These are phyloP conservation scores for Alloscopus bannaensis DNA, from an alignment of 2,888 invertebrate species.

Conservation along the genomic window DNA sequence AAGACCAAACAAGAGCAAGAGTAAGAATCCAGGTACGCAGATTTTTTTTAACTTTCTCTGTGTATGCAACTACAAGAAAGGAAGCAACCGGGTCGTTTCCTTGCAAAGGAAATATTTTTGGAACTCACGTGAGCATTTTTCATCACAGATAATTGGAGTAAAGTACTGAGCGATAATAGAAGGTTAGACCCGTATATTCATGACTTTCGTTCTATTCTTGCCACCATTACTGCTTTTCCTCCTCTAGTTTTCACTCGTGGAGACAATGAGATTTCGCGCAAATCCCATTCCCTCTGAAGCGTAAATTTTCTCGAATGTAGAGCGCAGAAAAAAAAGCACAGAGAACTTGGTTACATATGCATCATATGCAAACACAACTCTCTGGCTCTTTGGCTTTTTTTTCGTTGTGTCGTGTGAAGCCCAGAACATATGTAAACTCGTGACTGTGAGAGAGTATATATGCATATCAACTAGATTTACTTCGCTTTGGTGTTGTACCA, in stretches of 20 bases:
- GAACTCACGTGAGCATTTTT: conserved; percentile 28
- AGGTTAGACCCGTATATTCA: background rate
- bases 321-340: no score
- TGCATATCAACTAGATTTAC: conserved; percentile 14
- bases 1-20: conserved; percentile 29
- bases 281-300: conserved; percentile 40
- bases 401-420: background rate
- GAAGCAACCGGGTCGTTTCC: background rate
- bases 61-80: conserved; percentile 4
- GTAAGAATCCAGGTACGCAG: conserved; percentile 12
- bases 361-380: background rate
- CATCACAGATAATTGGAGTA: conserved; percentile 31
- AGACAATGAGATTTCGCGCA: conserved; percentile 51
- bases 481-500: no score
- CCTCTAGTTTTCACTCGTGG: background rate
- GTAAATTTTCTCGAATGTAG: conserved; percentile 35
- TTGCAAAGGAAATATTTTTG: background rate
- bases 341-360: conserved; percentile 18
- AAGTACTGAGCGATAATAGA: conserved; percentile 12
- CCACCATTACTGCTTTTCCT: conserved; percentile 11
- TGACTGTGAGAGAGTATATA: no score
- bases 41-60: no score
- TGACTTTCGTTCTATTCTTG: no score
- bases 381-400: background rate
- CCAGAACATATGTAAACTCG: background rate